A percentile compares a stretch with the other conserved stretches of the same genome.
Evolutionary conservation across 2,797 vertebrate species (phyloP).

Genomic region (Sciaenops ocellatus): DNA sequence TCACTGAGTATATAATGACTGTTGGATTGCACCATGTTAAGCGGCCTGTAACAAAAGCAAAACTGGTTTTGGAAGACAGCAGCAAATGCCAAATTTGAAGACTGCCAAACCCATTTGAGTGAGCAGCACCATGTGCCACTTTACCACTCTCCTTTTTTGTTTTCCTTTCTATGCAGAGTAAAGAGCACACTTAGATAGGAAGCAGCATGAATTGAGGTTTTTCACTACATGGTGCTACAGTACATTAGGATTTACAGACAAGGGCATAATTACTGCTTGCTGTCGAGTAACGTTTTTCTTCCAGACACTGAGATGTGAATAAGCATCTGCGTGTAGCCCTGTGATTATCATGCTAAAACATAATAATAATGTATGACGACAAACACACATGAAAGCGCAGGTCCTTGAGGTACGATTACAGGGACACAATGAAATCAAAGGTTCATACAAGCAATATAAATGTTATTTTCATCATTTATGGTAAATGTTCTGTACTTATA

Average conservation of each 20-base stretch:
- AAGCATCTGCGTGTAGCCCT: conserved; percentile 29
- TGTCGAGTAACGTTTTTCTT: conserved; percentile 38
- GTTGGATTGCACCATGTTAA: conserved; percentile 22
- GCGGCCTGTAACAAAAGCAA: conserved; percentile 11
- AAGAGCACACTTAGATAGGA: conserved; percentile 28
- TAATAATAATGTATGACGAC: conserved; percentile 1
- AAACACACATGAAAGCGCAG: background rate
- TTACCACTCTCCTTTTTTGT: conserved; percentile 8
- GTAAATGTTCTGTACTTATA: no score
- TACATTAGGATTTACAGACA: conserved; percentile 39
- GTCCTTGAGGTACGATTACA: background rate
- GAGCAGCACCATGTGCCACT: conserved; percentile 28
- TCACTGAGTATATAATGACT: conserved; percentile 9
- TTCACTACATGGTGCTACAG: conserved; percentile 31
- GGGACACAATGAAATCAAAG: background rate
- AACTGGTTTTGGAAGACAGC: conserved; percentile 19
- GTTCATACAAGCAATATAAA: background rate
- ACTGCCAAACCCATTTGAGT: conserved; percentile 34
- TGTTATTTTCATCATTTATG: background rate
- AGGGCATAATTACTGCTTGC: conserved; percentile 54
- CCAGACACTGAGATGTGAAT: conserved; percentile 45
- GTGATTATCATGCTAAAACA: conserved; percentile 41
- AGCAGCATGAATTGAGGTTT: conserved; percentile 33
- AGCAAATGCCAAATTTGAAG: conserved; percentile 26
- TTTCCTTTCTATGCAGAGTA: conserved; percentile 23